Evolutionary conservation across 1,140 invertebrate genomes (phyloP), one percentile per base, ranked within the genome.

Genomic region (Heterodera schachtii): DNA sequence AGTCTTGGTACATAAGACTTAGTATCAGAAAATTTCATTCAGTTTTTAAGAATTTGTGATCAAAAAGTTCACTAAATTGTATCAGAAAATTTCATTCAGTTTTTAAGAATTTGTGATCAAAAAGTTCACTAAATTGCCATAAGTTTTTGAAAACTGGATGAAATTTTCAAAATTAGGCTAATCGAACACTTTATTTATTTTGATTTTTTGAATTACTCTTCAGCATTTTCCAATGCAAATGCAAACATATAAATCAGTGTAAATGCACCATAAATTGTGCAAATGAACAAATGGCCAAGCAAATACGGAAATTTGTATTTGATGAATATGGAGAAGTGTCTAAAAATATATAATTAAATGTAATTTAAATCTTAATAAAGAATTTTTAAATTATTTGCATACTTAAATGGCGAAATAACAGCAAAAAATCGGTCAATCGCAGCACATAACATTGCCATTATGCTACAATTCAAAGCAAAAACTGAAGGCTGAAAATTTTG

Each of bases 341-440:
- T 78, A 19, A 1, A 49, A 60, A 60, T 19, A 60, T 60, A 16
- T 60, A 60, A 60, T 16, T 60, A n/a, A n/a, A n/a, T n/a, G n/a
- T n/a, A n/a, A n/a, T n/a, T n/a, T n/a, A n/a, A 16, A 60, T 3
- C 11, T 60, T 60, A 60, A 3, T 60, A 60, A 60, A 60, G n/a
- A n/a, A n/a, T n/a, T n/a, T n/a, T 60, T 60, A 60, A 60, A 49
- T 6, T 6, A 9, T 49, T 16, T 16, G 57, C 57, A 11, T 16
- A 60, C 13, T 16, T 60, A 60, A 16, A 0, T 6, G 76, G 60
- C 43, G 70, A n/a, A 1, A 64, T 31, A 13, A 78, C 76, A 16
- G 76, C 76, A 78, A 78, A 78, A 71, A 78, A 64, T 44, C 76
- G 66, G 11, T 78, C 76, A 47, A 41, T 3, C 19, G 57, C 76